A percentile compares a stretch with the other conserved stretches of the same genome.
Conservation (phyloP, 2,888 invertebrate species). For the Cancer borealis region DNA sequence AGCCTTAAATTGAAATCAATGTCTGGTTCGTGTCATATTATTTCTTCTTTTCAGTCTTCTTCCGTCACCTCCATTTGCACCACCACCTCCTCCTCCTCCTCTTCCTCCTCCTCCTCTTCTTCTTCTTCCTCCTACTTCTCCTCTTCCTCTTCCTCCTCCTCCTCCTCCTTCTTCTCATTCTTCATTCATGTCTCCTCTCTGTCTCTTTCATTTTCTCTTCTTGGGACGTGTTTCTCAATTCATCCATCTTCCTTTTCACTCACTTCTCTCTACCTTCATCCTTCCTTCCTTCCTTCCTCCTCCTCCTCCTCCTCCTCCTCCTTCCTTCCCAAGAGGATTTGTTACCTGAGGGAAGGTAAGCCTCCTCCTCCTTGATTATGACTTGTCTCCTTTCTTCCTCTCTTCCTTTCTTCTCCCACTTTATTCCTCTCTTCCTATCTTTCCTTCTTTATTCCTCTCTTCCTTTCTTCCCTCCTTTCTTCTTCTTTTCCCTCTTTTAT, state of each 20-base stretch:
- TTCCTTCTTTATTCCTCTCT: not conserved
- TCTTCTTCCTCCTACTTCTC: not conserved
- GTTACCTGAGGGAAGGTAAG: slow-evolving; percentile 47
- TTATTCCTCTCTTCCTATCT: not conserved
- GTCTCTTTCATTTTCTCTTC: slow-evolving; percentile 16
- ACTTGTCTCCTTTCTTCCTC: not conserved
- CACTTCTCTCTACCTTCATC: not conserved
- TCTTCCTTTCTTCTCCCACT: not conserved
- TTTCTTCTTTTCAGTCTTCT: not conserved
- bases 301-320: not conserved
- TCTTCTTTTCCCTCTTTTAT: not conserved
- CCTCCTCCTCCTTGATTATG: slow-evolving; percentile 28
- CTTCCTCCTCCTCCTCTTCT: not conserved
- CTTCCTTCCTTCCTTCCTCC: not conserved
- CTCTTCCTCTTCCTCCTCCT: not conserved
- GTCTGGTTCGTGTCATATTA: not conserved
- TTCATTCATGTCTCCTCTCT: not conserved
- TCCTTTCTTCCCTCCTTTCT: not conserved
- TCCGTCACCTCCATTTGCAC: slow-evolving; percentile 6
- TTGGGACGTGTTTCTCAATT: slow-evolving; percentile 29
- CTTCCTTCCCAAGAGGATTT: slow-evolving; percentile 39
- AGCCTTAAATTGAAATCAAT: not conserved
- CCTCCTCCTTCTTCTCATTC: not conserved
- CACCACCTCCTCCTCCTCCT: not conserved
- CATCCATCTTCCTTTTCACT: slow-evolving; percentile 13